Evolutionary conservation across 2,888 invertebrate species (phyloP), one percentile per base, ranked within the genome.

Genomic region (Yponomeuta cagnagella): DNA sequence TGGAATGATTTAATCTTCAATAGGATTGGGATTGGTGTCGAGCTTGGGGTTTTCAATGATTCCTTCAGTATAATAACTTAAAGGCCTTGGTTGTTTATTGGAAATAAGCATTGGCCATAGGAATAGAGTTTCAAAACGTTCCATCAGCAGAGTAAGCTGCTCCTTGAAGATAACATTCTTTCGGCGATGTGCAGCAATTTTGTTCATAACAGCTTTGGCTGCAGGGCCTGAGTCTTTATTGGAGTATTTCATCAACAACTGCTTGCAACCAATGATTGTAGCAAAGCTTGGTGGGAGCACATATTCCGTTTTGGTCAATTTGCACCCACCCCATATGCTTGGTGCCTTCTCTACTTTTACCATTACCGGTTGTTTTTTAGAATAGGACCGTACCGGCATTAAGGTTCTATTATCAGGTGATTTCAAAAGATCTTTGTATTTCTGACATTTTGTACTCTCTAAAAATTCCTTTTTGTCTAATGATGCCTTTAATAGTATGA

Each of bases 51-150:
- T 43, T 43, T 43, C 43, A 43, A 43, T 6, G 6, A 43, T 43
- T 43, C 9, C 43, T 43, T 43, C 9, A 43, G 8, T 1, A 43
- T 43, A 43, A 43, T 43, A 43, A 43, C 43, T 8, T 43, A 43
- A 43, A 8, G 5, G 43, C 43, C 9, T 43, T 15, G 69, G 69
- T n/a, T 63, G 69, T 31, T 79, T 80, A 75, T 85, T 86, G 0
- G 89, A 86, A n/a, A 89, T 77, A 52, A 88, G 73, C 80, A 88
- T 77, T 15, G 89, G 87, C 87, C 87, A 88, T 52, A 86, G 72
- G 71, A 89, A 89, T 66, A 89, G 75, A 52, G 74, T 70, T 73
- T 84, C 81, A 72, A 87, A 85, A 10, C 89, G 77, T 71, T 86
- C 85, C 74, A 84, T 76, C 48, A 87, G 76, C 9, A 74, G 48